Evolutionary conservation across 2,888 invertebrate species (phyloP), one percentile per base, ranked within the genome.

Genomic region (Lasius fuliginosus): DNA sequence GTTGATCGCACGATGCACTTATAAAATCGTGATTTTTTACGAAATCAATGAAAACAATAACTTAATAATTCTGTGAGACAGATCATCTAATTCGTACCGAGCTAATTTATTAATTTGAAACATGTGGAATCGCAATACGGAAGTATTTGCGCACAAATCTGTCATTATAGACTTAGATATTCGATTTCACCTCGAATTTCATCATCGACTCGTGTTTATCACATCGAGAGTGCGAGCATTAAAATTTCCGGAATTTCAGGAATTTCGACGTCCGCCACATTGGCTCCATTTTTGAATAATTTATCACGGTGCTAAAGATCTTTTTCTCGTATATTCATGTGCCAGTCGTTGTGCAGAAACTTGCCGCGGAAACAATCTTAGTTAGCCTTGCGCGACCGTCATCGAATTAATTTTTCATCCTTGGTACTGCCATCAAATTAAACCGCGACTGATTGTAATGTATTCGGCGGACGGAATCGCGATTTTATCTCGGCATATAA

Each of bases 161-260:
- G 12, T 65, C 12, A 23, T 65, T 49, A 23, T 62, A 1, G 12
- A 33, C 3, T n/a, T 4, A 18, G 8, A 11, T 18, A 12, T 68
- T 58, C 33, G 42, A 40, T 58, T 33, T n/a, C 18, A 8, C 18
- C 49, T 73, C n/a, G 85, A 60, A 86, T 86, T 81, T 65, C 69
- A 49, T 67, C 46, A 69, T 56, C 15, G 40, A 53, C 58, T 62
- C 60, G 33, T 49, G 27, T 60, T 71, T 42, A 18, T 23, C 58
- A 18, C 12, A 27, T 67, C 42, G 46, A 68, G 42, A 40, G 1
- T 27, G 36, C 60, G 67, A 11, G 62, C n/a, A 40, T 58, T 76
- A 71, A 84, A 60, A 81, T 86, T 81, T 60, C 46, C 18, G n/a
- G 83, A 82, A 85, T 83, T 60, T 49, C 49, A 49, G 23, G 33